phyloP scores from a whole-genome alignment of 1,140 invertebrate species.

The Elymnias hypermnestra region DNA sequence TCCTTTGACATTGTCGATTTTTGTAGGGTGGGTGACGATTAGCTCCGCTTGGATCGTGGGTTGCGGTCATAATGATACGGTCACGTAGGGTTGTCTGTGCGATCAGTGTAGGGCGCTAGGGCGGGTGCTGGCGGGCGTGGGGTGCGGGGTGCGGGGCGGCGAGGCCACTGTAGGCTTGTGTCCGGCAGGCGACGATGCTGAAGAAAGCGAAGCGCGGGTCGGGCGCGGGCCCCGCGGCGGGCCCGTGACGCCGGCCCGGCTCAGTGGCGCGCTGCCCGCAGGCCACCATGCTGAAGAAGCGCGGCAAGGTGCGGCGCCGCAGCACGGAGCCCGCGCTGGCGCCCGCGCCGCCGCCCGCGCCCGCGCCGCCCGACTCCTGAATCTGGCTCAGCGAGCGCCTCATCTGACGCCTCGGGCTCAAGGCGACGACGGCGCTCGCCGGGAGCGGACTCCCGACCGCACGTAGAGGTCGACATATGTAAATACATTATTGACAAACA shows the following conservation, averaged over 20 bases:
- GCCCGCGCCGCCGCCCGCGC: constrained; percentile 55
- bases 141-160: constrained; percentile 7
- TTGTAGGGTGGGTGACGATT: no score
- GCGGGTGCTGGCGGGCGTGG: not conserved
- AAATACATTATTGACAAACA: constrained; percentile 60
- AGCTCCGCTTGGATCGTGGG: no score
- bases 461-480: constrained; percentile 42
- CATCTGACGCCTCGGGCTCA: constrained; percentile 78
- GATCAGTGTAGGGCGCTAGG: not conserved
- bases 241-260: constrained; percentile 54
- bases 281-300: constrained; percentile 93
- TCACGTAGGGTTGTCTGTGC: no score
- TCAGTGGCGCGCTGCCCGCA: constrained; percentile 76
- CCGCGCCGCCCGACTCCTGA: constrained; percentile 65
- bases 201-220: constrained; percentile 96
- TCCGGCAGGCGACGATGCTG: constrained; percentile 88
- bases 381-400: constrained; percentile 81
- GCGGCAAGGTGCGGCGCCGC: constrained; percentile 95
- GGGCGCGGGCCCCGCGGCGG: constrained; percentile 54
- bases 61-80: no score
- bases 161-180: constrained; percentile 29
- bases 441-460: constrained; percentile 74
- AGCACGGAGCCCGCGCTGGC: constrained; percentile 86
- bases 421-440: constrained; percentile 57
- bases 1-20: no score